Evolutionary conservation across 1,140 invertebrate genomes (phyloP), one percentile per base, ranked within the genome.

Genomic region (Drosophila truncata): DNA sequence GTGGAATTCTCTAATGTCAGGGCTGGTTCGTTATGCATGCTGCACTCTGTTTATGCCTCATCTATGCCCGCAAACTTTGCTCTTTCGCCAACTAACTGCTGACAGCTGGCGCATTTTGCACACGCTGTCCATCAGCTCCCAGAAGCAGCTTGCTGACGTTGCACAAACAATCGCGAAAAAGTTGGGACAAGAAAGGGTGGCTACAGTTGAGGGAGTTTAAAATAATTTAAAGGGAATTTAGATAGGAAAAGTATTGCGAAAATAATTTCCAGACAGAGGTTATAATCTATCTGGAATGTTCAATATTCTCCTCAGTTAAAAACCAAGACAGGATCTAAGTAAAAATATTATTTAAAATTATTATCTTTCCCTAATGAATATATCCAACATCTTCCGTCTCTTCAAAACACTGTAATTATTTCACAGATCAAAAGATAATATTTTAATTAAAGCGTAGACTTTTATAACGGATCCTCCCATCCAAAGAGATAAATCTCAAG

Each of bases 1-100:
- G 60, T 42, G 78, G 85, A 90, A 85, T 90, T 90, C 81, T 90
- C 75, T 85, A 63, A 80, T 75, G 74, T 78, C 55, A 67, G 78
- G 60, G 42, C 62, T 41, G 69, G 55, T 79, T 76, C 62, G 67
- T 59, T 67, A 46, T 63, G 67, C 49, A 76, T 80, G 81, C 50
- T 42, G 49, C 37, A 57, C 42, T 60, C 54, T 82, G 47, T 57
- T 55, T 74, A 35, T 54, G 52, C 54, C 49, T 63, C 52, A 78
- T 82, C 50, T 83, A 78, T 74, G 82, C 79, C 69, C 39, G 73
- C 59, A 60, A 72, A 60, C 35, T 50, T 60, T 72, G 66, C 54
- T 60, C 57, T 41, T 33, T 29, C 23, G 52, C 50, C 41, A 50
- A 59, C 66, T 58, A 88, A 70, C 80, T 78, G 85, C 85, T 88